Evolutionary conservation across 2,113 vertebrate genomes (phyloP).

Genomic region (Protobothrops flavoviridis): DNA sequence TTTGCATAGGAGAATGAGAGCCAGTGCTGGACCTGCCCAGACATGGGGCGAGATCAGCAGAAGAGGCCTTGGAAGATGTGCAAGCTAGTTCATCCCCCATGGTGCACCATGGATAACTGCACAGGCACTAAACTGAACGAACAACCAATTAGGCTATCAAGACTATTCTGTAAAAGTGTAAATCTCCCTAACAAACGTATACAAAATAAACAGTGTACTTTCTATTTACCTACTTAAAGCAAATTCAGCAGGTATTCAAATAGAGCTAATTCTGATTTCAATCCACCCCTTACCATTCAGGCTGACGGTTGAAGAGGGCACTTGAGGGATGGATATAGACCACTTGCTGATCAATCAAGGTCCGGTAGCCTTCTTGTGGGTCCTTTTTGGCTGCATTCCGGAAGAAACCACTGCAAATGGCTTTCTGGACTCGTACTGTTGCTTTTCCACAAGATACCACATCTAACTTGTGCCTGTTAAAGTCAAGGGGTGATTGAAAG

Average conservation of each 20-base stretch:
- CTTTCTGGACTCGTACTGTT: constrained; percentile 95
- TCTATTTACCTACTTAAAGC: not conserved
- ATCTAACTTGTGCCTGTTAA: constrained; percentile 89
- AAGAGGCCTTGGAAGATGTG: too few species aligned
- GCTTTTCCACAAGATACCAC: constrained; percentile 97
- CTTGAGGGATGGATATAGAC: constrained; percentile 98
- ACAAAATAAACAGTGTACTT: not conserved
- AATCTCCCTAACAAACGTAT: not conserved
- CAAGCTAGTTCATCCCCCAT: not conserved
- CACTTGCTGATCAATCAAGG: constrained; percentile 96
- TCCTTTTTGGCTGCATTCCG: constrained; percentile 97
- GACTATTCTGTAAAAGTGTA: not conserved
- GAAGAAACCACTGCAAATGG: constrained; percentile 98
- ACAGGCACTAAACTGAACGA: not conserved
- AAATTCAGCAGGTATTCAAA: not conserved
- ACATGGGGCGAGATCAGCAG: too few species aligned
- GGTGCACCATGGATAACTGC: not conserved
- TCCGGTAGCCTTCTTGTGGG: constrained; percentile 95
- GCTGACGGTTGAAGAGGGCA: constrained; percentile 96
- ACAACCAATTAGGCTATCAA: not conserved
- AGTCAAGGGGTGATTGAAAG: not conserved
- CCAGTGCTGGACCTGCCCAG: too few species aligned
- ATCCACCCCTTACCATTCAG: constrained; percentile 81
- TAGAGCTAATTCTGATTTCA: not conserved
- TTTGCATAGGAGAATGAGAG: too few species aligned